phyloP scores from a whole-genome alignment of 2,113 vertebrate genomes.

The Redunca redunca region DNA sequence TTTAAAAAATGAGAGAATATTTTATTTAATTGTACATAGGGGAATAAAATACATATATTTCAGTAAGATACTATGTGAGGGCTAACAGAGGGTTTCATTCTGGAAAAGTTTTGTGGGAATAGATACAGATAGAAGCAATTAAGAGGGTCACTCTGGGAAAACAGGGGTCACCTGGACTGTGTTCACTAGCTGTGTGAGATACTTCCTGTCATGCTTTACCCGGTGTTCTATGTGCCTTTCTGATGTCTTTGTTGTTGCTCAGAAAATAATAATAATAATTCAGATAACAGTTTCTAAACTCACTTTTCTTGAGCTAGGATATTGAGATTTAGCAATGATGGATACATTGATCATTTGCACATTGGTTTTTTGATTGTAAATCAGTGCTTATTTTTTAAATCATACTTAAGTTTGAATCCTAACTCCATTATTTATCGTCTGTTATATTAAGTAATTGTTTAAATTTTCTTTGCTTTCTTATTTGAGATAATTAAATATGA shows the following conservation, averaged over 20 bases:
- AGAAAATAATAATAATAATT: background rate
- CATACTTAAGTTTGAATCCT: too few relatives aligned
- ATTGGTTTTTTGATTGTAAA: too few relatives aligned
- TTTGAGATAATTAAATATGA: too few relatives aligned
- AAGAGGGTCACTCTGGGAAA: background rate
- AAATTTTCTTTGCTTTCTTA: too few relatives aligned
- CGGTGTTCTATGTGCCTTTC: rapidly evolving
- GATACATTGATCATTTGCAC: too few relatives aligned
- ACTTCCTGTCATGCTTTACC: background rate
- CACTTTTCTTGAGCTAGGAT: background rate
- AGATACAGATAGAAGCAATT: background rate
- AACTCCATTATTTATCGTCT: too few relatives aligned
- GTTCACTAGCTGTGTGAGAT: background rate
- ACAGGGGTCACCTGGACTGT: background rate
- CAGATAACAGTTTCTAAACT: background rate
- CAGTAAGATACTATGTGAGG: background rate
- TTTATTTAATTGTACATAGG: background rate
- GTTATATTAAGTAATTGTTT: too few relatives aligned
- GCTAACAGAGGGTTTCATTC: background rate
- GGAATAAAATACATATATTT: background rate
- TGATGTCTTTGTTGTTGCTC: background rate
- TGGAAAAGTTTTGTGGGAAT: background rate
- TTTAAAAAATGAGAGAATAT: background rate
- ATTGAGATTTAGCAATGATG: background rate
- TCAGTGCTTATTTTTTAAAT: too few relatives aligned